These are phyloP conservation scores for Brachionus plicatilis DNA, from an alignment of 1,140 invertebrate species.

Conservation along the genomic window DNA sequence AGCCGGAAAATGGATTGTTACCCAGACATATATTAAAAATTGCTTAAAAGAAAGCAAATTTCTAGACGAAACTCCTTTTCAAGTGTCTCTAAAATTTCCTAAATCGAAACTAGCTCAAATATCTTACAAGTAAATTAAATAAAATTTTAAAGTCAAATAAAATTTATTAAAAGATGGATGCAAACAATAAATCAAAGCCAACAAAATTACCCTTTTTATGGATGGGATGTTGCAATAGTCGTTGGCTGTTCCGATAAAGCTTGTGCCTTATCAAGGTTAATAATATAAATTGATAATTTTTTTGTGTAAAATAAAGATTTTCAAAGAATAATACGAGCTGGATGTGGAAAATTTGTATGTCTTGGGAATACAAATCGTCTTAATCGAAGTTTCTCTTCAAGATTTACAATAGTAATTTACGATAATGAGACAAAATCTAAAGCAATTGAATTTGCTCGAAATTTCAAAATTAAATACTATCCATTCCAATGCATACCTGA, in stretches of 20 bases:
- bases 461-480: not conserved
- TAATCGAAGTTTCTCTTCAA: not conserved
- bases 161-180: not conserved
- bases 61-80: not conserved
- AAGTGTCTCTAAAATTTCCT: not conserved
- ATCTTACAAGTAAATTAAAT: not conserved
- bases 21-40: conserved; percentile 3
- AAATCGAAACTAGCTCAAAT: not conserved
- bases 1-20: conserved; percentile 6
- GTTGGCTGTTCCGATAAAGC: not conserved
- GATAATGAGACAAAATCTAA: not conserved
- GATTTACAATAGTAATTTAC: conserved; percentile 4
- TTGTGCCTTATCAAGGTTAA: not conserved
- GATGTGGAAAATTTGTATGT: not conserved
- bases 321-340: not conserved
- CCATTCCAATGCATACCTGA: conserved; percentile 4
- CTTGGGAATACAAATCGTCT: not conserved
- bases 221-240: not conserved
- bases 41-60: conserved; percentile 11
- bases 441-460: not conserved
- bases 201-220: not conserved
- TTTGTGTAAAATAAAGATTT: not conserved
- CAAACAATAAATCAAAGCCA: not conserved
- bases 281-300: not conserved
- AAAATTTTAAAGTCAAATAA: not conserved